Conservation (phyloP, 2,888 invertebrate genomes). For the Amblyteles armatorius region DNA sequence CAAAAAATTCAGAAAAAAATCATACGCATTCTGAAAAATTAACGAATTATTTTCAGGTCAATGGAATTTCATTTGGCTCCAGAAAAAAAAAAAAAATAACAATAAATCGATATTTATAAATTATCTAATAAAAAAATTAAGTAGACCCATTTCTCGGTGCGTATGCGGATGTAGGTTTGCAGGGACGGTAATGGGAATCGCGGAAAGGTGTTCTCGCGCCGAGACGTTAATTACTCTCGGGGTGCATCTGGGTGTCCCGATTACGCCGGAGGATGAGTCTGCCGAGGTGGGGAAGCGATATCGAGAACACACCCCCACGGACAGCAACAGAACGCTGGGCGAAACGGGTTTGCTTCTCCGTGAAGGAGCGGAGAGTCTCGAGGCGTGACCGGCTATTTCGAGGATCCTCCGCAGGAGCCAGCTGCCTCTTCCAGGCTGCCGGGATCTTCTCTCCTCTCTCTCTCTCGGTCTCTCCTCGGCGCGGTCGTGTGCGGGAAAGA, state of each 20-base stretch:
- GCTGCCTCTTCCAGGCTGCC: constrained; percentile 60
- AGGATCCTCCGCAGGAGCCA: constrained; percentile 68
- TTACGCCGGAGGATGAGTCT: neutral
- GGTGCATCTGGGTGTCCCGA: neutral
- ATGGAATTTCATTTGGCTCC: no score
- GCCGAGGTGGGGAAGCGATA: constrained; percentile 61
- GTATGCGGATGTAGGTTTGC: no score
- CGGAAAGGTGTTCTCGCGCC: neutral
- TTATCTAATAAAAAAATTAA: no score
- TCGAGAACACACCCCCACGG: constrained; percentile 71
- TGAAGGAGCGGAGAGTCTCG: constrained; percentile 14
- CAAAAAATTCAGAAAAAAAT: no score
- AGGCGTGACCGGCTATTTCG: constrained; percentile 71
- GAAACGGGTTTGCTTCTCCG: constrained; percentile 55
- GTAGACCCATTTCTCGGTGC: no score
- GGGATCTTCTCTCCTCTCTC: neutral
- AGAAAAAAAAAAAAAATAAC: no score
- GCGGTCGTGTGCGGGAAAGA: constrained; percentile 1
- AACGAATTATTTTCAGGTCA: no score
- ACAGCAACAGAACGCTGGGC: constrained; percentile 47
- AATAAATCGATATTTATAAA: no score
- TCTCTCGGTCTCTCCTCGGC: constrained; percentile 4
- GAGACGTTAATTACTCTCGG: neutral
- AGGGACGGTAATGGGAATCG: neutral
- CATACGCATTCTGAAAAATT: no score